These are phyloP conservation scores for Drosophila sp. DNA, from an alignment of 1,140 invertebrate species.

Conservation along the genomic window DNA sequence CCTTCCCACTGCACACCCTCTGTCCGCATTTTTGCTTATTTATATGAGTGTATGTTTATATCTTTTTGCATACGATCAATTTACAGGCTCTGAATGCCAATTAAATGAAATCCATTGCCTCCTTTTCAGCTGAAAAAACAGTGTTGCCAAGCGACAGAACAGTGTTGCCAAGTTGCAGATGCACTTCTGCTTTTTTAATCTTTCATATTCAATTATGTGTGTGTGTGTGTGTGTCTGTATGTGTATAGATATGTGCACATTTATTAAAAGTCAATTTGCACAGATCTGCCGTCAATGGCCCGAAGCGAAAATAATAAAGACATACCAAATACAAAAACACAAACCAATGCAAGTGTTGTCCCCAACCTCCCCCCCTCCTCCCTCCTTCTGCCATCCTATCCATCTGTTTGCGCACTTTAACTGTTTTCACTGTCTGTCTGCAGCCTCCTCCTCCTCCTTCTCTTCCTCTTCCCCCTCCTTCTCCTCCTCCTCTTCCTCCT, in stretches of 20 bases:
- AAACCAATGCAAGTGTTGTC: slow-evolving; percentile 27
- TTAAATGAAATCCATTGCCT: slow-evolving; percentile 37
- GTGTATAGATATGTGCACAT: background rate
- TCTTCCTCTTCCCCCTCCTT: background rate
- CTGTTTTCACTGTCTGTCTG: slow-evolving; percentile 42
- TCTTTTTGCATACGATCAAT: slow-evolving; percentile 17
- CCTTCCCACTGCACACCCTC: background rate
- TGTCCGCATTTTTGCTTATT: background rate
- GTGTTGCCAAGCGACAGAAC: slow-evolving; percentile 22
- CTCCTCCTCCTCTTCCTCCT: too few relatives aligned
- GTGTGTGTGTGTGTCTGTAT: background rate
- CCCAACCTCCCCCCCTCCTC: too few relatives aligned
- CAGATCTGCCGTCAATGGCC: slow-evolving; percentile 20
- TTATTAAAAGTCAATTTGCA: slow-evolving; percentile 14
- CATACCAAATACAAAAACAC: background rate
- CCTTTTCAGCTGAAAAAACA: slow-evolving; percentile 14
- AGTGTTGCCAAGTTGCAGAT: slow-evolving; percentile 6
- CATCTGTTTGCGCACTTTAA: slow-evolving; percentile 36
- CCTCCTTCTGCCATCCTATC: background rate
- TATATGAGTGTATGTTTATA: background rate
- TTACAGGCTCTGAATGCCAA: slow-evolving; percentile 21
- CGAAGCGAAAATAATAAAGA: slow-evolving; percentile 10
- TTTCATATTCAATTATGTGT: slow-evolving; percentile 22
- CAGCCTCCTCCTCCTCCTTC: too few relatives aligned
- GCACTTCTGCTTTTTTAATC: slow-evolving; percentile 17